A percentile compares a stretch with the other conserved stretches of the same genome.
Evolutionary conservation across 2,113 vertebrate genomes (phyloP).

Genomic region (Motacilla alba): DNA sequence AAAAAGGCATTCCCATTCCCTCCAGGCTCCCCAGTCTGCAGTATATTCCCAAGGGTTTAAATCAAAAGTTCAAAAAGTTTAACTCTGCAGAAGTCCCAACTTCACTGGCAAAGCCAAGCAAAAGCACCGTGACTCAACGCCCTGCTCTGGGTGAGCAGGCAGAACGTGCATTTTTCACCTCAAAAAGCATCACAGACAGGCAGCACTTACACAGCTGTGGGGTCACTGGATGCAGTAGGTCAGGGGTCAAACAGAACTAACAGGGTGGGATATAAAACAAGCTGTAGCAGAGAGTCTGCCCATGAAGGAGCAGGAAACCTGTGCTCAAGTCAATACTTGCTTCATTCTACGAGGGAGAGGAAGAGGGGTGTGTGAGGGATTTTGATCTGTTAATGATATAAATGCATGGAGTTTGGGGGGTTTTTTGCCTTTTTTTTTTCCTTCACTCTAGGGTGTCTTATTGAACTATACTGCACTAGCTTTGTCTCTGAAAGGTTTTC

Average conservation of each 20-base stretch:
- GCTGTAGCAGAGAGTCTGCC: neutral
- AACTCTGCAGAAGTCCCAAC: neutral
- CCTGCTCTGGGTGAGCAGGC: neutral
- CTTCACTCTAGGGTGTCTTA: neutral
- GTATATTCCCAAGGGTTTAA: neutral
- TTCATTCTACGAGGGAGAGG: neutral
- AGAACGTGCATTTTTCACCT: neutral
- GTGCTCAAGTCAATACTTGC: neutral
- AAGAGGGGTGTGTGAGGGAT: fast-evolving
- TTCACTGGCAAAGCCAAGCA: neutral
- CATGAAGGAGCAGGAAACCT: neutral
- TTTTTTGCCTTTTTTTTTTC: neutral
- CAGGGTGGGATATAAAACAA: neutral
- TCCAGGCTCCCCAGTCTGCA: neutral
- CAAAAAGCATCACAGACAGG: neutral
- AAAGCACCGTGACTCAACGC: neutral
- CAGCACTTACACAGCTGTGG: neutral
- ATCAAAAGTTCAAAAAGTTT: constrained; percentile 13
- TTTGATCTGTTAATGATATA: neutral
- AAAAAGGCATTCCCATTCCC: neutral
- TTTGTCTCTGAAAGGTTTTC: neutral
- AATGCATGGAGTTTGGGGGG: neutral
- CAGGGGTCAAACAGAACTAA: neutral
- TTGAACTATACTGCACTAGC: neutral
- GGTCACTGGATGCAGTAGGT: neutral